phyloP scores from a whole-genome alignment of 2,113 vertebrate species.

The Porphyrio hochstetteri region DNA sequence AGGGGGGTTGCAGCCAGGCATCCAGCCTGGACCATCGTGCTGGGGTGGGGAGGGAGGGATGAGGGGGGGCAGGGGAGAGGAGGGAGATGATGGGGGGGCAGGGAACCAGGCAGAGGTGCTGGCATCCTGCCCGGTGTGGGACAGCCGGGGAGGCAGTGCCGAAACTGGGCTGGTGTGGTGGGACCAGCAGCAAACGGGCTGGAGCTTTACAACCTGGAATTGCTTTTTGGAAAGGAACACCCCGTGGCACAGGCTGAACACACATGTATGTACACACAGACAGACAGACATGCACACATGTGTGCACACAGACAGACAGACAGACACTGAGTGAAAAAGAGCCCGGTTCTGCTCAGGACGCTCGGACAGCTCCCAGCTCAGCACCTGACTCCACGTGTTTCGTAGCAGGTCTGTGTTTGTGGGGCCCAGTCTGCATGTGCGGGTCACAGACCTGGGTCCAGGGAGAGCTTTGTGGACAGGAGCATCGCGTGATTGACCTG shows the following conservation, averaged over 20 bases:
- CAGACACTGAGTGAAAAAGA: background rate
- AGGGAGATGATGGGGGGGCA: background rate
- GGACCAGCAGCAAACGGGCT: background rate
- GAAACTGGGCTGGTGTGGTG: background rate
- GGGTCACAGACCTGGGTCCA: fast-evolving
- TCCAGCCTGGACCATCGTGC: background rate
- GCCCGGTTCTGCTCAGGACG: background rate
- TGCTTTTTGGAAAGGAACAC: background rate
- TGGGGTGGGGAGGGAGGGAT: too few relatives aligned
- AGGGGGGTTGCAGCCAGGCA: background rate
- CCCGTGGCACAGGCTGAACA: background rate
- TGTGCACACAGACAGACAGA: too few relatives aligned
- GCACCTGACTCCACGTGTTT: too few relatives aligned
- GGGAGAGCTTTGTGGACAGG: background rate
- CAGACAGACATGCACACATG: too few relatives aligned
- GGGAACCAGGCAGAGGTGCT: background rate
- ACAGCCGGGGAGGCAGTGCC: background rate
- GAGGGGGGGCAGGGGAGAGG: too few relatives aligned
- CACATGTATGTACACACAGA: background rate
- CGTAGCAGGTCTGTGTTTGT: too few relatives aligned
- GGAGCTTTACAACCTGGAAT: background rate
- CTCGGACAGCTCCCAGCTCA: too few relatives aligned
- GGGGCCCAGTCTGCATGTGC: background rate
- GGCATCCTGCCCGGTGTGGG: fast-evolving
- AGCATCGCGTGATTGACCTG: background rate